Conservation (phyloP, 2,797 vertebrate genomes). For the Scomberomorus guttatus region DNA sequence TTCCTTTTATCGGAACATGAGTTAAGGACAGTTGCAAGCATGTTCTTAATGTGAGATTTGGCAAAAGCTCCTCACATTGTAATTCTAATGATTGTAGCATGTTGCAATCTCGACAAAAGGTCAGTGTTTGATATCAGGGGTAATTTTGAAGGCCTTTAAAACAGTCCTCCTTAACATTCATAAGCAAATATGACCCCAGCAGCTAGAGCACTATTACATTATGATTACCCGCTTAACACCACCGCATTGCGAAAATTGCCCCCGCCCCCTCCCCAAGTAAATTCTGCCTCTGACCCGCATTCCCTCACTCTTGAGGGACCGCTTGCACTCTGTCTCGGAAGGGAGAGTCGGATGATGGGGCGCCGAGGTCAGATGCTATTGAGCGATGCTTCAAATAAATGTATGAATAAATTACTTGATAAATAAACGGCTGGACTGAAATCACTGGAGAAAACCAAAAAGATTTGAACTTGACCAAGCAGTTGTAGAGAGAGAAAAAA, state of each 20-base stretch:
- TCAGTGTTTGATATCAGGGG: constrained; percentile 80
- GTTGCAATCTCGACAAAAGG: constrained; percentile 66
- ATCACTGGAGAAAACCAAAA: constrained; percentile 67
- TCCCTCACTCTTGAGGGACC: constrained; percentile 75
- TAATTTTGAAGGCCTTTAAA: constrained; percentile 80
- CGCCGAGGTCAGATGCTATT: constrained; percentile 81
- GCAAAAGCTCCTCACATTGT: constrained; percentile 50
- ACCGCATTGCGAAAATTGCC: constrained; percentile 64
- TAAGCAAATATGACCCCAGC: constrained; percentile 79
- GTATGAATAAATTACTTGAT: constrained; percentile 79
- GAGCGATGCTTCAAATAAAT: constrained; percentile 81
- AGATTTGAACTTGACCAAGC: constrained; percentile 67
- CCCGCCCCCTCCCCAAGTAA: constrained; percentile 68
- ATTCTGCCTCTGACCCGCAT: constrained; percentile 83
- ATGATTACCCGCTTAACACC: constrained; percentile 78
- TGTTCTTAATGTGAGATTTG: constrained; percentile 39
- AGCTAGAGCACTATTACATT: constrained; percentile 71
- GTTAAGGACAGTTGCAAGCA: background rate
- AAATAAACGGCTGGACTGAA: constrained; percentile 73
- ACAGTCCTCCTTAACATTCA: constrained; percentile 82
- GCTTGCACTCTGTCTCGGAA: constrained; percentile 71
- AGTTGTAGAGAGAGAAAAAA: constrained; percentile 32
- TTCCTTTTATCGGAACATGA: constrained; percentile 5
- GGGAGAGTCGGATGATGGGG: constrained; percentile 74
- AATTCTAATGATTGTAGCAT: constrained; percentile 65